Evolutionary conservation across 2,888 invertebrate genomes (phyloP), one percentile per base, ranked within the genome.

Genomic region (Unio pictorum): DNA sequence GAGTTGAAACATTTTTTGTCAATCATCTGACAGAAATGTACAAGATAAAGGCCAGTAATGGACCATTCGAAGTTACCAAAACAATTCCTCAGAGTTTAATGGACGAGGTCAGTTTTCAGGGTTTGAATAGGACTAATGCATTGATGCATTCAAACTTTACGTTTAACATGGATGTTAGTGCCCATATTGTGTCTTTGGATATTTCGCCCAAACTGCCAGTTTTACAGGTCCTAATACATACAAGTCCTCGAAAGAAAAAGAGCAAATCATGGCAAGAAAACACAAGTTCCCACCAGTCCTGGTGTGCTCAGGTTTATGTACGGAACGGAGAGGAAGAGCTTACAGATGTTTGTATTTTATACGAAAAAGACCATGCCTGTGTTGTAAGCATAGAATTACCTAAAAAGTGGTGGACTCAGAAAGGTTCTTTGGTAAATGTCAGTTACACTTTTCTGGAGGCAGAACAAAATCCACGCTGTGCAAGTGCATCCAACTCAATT

Each of bases 51-150:
- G 97, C 97, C 64, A 95, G 95, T 59, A 97, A 97, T 88, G 98
- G 97, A 6, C 97, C 97, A 11, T 97, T 97, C 91, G 96, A 96
- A 82, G 97, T 96, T 68, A 96, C 96, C 88, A 96, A 97, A 91
- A 96, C 96, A 0, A 73, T 81, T 54, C 79, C 78, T 30, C 63
- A 71, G 54, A 72, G 70, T 55, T 71, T 80, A 30, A 57, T 76
- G 20, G 75, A 79, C 30, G 71, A 73, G 15, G 76, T 76, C 6
- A 72, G 69, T 34, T 72, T 76, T 5, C 67, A 63, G 61, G 67
- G 69, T 64, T 64, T 72, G 6, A 69, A 71, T 57, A 54, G 57
- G 55, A 71, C 73, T 34, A 70, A 70, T 18, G 70, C 74, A 1
- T 30, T 73, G 17, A 79, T 81, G 74, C 83, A 84, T 65, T 66